These are phyloP conservation scores for Muraenolepis orangiensis DNA, from an alignment of 2,797 vertebrate species.

Conservation along the genomic window DNA sequence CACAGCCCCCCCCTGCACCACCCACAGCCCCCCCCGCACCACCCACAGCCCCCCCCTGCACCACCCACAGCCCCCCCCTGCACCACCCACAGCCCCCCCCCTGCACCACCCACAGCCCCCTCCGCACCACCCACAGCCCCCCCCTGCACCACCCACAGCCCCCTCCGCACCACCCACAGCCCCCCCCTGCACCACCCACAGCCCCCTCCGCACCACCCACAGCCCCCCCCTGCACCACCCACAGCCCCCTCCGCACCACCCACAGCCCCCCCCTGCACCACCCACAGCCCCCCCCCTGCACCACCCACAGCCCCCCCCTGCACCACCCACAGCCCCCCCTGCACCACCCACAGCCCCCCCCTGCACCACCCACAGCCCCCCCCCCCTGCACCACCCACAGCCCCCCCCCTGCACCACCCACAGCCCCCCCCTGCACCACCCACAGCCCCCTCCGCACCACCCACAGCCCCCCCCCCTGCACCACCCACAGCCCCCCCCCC, in stretches of 20 bases:
- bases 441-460: too few relatives aligned
- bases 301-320: not conserved
- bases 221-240: not conserved
- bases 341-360: not conserved
- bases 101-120: not conserved
- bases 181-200: not conserved
- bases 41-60: not conserved
- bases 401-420: not conserved
- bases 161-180: not conserved
- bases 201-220: too few relatives aligned
- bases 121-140: not conserved
- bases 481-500: not conserved
- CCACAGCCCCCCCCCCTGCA: too few relatives aligned
- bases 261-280: too few relatives aligned
- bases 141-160: not conserved
- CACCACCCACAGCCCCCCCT: not conserved
- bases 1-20: not conserved
- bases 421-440: not conserved
- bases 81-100: not conserved
- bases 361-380: not conserved
- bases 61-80: too few relatives aligned
- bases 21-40: not conserved
- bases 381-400: not conserved
- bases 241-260: not conserved
- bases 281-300: not conserved